These are phyloP conservation scores for Lagria hirta DNA, from an alignment of 2,888 invertebrate genomes.

Conservation along the genomic window DNA sequence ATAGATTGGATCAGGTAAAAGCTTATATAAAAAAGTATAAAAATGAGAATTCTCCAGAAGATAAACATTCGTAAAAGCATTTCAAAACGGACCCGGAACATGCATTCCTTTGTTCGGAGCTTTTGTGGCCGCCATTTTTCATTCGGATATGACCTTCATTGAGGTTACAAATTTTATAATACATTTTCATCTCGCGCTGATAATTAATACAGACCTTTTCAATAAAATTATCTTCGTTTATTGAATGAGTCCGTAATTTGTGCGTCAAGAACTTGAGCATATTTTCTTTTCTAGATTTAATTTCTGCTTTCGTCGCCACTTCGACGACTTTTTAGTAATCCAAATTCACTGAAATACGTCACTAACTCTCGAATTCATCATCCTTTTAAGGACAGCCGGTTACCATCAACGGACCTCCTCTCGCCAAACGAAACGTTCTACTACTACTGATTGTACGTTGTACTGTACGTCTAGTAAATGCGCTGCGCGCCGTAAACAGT, in stretches of 20 bases:
- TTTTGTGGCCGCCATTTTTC: conserved; percentile 63
- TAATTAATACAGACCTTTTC: conserved; percentile 67
- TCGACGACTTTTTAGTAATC: conserved; percentile 42
- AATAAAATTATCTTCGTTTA: conserved; percentile 77
- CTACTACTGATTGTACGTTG: too few relatives aligned
- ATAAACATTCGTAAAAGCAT: conserved; percentile 3
- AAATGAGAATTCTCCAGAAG: too few relatives aligned
- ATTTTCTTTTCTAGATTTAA: conserved; percentile 59
- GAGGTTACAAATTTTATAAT: conserved; percentile 46
- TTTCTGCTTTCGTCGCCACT: conserved; percentile 54
- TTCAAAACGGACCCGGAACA: conserved; percentile 37
- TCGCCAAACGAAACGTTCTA: conserved; percentile 51
- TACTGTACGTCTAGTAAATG: conserved; percentile 56
- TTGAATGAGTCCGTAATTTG: conserved; percentile 82
- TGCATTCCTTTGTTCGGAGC: conserved; percentile 62
- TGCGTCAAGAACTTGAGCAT: conserved; percentile 86
- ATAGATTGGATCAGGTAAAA: too few relatives aligned
- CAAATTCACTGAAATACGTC: conserved; percentile 42
- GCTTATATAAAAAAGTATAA: too few relatives aligned
- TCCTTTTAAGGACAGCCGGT: conserved; percentile 34
- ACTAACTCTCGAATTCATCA: conserved; percentile 39
- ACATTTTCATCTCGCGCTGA: conserved; percentile 3
- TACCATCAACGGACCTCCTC: conserved; percentile 40
- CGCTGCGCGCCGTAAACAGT: conserved; percentile 54
- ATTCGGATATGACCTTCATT: conserved; percentile 57